phyloP scores from a whole-genome alignment of 2,797 vertebrate species.

The Hozukius guyotensis region DNA sequence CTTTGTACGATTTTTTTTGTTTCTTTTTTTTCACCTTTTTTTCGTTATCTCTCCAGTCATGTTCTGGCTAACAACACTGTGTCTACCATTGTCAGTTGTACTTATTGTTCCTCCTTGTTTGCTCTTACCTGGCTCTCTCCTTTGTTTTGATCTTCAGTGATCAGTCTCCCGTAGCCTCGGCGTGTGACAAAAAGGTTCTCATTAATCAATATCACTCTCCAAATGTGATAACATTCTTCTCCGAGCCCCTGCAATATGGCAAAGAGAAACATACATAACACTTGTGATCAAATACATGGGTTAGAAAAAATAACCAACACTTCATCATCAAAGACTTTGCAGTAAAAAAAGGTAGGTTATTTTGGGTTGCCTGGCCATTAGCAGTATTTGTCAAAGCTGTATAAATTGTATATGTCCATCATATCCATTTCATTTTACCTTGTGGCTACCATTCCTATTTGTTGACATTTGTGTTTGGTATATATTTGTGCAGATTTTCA shows the following conservation, averaged over 20 bases:
- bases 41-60: conserved; percentile 59
- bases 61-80: conserved; percentile 59
- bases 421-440: neutral
- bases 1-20: conserved; percentile 12
- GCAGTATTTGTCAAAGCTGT: neutral
- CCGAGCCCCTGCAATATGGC: conserved; percentile 58
- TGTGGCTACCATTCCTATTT: neutral
- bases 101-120: conserved; percentile 75
- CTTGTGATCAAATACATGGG: conserved; percentile 29
- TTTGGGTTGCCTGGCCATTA: neutral
- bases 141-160: conserved; percentile 76
- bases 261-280: conserved; percentile 45
- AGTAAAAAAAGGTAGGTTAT: neutral
- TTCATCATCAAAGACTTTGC: conserved; percentile 25
- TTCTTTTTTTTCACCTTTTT: conserved; percentile 12
- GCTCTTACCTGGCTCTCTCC: conserved; percentile 63
- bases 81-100: conserved; percentile 67
- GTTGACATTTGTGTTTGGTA: neutral
- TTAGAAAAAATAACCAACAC: conserved; percentile 22
- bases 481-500: neutral
- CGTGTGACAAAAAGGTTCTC: conserved; percentile 73
- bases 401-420: neutral
- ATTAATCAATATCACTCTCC: conserved; percentile 77
- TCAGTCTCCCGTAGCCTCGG: conserved; percentile 63
- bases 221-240: conserved; percentile 74